Base-by-base conservation (phyloP, 2,888 invertebrate species). In the Cataglyphis cursor region DNA sequence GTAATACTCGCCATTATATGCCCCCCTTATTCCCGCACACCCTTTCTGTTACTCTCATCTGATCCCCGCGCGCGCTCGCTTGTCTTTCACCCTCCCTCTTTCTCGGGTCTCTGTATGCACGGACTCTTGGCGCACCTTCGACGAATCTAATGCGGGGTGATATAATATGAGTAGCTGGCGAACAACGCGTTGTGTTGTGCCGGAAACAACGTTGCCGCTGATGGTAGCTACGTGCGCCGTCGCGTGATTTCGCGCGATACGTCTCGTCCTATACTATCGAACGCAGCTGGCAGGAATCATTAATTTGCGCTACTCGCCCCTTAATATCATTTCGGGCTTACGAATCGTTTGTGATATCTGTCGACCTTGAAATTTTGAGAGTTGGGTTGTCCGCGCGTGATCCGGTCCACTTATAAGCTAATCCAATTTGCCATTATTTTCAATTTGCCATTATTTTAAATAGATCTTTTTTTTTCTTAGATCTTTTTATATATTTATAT, bases 1-100 rank as follows among this genome's bases (percentile, higher is more conserved):
- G 92, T 93, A 92, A 93, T 93, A 93, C 92, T 89, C 91, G 89
- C 91, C 90, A 93, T 93, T 93, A 93, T 93, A 90, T 85, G 88
- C 88, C 90, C 87, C 89, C 86, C 35, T 35, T 88, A 78, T 85
- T 87, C 76, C 66, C 72, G 65, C 68, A 35, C 72, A 80, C 24
- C 68, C 21, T 81, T 74, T 72, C 85, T 61, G 66, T 68, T 41
- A 66, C 86, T 82, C 65, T 72, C 76, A 35, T 64, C 73, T 72
- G 57, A 59, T 82, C 84, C 84, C 75, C 64, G 70, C 59, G 78
- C 78, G 64, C 48, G 68, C 48, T 35, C 48, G 68, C 48, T 35
- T 57, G 54, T 65, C 65, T 62, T 41, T 81, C 62, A 66, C 83
- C 68, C 57, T 75, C 41, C 35, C 66, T 68, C 81, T 59, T 31